Conservation (phyloP, 2,888 invertebrate species). For the Apeira syringaria region DNA sequence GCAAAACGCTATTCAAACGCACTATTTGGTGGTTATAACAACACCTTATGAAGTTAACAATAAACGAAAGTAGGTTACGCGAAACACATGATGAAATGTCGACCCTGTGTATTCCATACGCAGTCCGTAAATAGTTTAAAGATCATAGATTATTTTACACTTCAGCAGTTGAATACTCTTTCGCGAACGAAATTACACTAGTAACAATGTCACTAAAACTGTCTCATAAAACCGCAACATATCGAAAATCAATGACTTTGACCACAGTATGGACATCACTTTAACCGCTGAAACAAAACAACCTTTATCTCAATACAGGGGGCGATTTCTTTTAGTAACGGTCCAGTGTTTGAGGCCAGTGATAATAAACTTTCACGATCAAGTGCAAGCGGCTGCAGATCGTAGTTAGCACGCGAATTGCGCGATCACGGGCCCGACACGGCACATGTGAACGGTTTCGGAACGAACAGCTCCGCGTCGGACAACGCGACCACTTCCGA, state of each 20-base stretch:
- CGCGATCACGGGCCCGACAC: slow-evolving; percentile 47
- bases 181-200: slow-evolving; percentile 4
- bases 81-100: slow-evolving; percentile 51
- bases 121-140: slow-evolving; percentile 38
- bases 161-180: slow-evolving; percentile 22
- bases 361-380: slow-evolving; percentile 79
- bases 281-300: slow-evolving; percentile 47
- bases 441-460: slow-evolving; percentile 47
- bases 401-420: slow-evolving; percentile 60
- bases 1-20: slow-evolving; percentile 15
- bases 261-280: slow-evolving; percentile 14
- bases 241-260: slow-evolving; percentile 4
- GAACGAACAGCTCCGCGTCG: slow-evolving; percentile 40
- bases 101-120: slow-evolving; percentile 52
- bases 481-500: slow-evolving; percentile 57
- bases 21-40: slow-evolving; percentile 9
- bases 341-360: slow-evolving; percentile 72
- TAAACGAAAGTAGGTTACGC: slow-evolving; percentile 60
- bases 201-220: not conserved
- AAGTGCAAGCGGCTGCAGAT: slow-evolving; percentile 66
- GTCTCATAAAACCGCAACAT: slow-evolving; percentile 6
- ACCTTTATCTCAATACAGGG: slow-evolving; percentile 51
- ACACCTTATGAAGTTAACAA: slow-evolving; percentile 34
- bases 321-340: slow-evolving; percentile 72
- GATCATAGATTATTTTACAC: slow-evolving; percentile 28